Conservation (phyloP, 2,113 vertebrate genomes). For the Corythoichthys intestinalis region DNA sequence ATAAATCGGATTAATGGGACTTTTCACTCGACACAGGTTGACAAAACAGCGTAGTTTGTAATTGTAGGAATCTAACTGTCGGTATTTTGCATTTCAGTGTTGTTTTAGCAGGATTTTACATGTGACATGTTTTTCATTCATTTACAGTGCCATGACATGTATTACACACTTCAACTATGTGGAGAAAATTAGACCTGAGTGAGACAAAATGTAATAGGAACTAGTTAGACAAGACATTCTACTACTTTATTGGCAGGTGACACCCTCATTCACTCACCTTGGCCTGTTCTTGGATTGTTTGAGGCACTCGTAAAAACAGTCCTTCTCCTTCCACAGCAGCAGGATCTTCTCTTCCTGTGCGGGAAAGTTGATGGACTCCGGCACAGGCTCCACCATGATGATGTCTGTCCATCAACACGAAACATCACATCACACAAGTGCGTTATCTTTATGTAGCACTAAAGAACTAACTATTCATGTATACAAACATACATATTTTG, state of each 20-base stretch:
- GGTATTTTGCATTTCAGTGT: too few species aligned
- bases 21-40: too few species aligned
- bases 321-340: conserved; percentile 80
- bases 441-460: background rate
- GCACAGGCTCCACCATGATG: conserved; percentile 92
- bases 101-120: too few species aligned
- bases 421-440: background rate
- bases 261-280: conserved; percentile 69
- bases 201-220: background rate
- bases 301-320: conserved; percentile 92
- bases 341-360: conserved; percentile 87
- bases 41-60: too few species aligned
- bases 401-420: conserved; percentile 28
- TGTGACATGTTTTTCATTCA: too few species aligned
- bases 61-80: too few species aligned
- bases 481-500: too few species aligned
- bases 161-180: too few species aligned
- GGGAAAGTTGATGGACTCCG: conserved; percentile 88
- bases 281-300: conserved; percentile 91
- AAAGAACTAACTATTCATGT: too few species aligned
- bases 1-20: too few species aligned
- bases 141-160: too few species aligned
- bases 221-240: background rate
- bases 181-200: too few species aligned
- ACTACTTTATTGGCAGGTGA: background rate